Evolutionary conservation across 2,888 invertebrate species (phyloP).

Genomic region (Amblyjoppa proteus): DNA sequence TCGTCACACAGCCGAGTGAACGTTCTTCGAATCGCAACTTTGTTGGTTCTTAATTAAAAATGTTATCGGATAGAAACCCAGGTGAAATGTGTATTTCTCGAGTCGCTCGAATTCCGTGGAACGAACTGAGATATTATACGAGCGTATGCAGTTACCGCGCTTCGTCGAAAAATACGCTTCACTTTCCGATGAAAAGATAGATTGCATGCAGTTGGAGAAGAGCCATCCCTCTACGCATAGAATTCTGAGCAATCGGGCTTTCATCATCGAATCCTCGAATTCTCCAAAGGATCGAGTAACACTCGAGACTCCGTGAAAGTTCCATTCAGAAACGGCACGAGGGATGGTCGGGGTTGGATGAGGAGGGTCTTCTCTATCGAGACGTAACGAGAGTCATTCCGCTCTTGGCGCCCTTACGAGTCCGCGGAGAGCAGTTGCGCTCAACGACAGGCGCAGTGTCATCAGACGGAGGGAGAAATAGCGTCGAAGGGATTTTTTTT

Average conservation of each 20-base stretch:
- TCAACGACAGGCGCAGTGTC: conserved; percentile 42
- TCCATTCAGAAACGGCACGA: conserved; percentile 21
- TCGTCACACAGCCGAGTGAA: too few species aligned
- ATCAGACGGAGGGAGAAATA: too few species aligned
- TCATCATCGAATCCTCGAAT: conserved; percentile 38
- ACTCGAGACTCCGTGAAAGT: conserved; percentile 58
- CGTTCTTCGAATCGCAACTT: too few species aligned
- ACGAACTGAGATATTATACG: too few species aligned
- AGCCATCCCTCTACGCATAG: conserved; percentile 32
- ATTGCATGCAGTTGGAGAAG: neutral
- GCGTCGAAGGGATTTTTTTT: too few species aligned
- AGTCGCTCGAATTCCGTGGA: too few species aligned
- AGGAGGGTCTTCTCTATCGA: conserved; percentile 9
- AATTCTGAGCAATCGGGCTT: conserved; percentile 11
- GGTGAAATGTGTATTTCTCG: too few species aligned
- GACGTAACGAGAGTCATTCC: conserved; percentile 63
- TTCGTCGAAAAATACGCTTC: neutral
- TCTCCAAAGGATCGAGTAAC: conserved; percentile 57
- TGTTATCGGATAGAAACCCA: too few species aligned
- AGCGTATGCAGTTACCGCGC: too few species aligned
- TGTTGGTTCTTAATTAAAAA: too few species aligned
- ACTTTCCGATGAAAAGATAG: neutral
- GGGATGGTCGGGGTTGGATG: neutral
- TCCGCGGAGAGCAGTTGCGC: conserved; percentile 55
- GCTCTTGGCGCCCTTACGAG: conserved; percentile 58